Evolutionary conservation across 2,888 invertebrate genomes (phyloP).

Genomic region (Dynastes hyllus): DNA sequence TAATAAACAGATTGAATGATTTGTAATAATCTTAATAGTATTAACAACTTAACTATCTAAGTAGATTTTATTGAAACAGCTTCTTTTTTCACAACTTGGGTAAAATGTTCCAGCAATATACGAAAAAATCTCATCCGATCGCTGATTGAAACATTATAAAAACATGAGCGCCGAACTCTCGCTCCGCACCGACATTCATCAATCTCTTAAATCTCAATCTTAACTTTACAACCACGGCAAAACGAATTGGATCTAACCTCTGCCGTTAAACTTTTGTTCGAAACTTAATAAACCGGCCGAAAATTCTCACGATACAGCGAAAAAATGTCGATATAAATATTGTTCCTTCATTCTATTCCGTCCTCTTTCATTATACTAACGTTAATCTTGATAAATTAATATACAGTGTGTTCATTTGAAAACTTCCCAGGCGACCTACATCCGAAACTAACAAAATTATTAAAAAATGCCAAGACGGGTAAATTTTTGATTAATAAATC

Average conservation of each 20-base stretch:
- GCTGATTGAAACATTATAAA: slow-evolving; percentile 63
- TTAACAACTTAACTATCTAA: no score
- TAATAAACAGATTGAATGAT: no score
- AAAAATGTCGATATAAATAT: background rate
- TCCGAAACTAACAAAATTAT: no score
- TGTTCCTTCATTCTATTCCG: background rate
- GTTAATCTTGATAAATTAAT: background rate
- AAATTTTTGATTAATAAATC: no score
- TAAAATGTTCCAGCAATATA: background rate
- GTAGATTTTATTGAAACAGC: no score
- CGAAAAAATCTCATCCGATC: slow-evolving; percentile 58
- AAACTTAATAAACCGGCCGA: slow-evolving; percentile 28
- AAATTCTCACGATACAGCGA: background rate
- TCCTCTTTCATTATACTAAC: background rate
- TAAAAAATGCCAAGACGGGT: no score
- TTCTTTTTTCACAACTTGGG: no score
- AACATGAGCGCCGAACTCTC: slow-evolving; percentile 57
- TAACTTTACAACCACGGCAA: slow-evolving; percentile 43
- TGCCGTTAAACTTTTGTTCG: slow-evolving; percentile 22
- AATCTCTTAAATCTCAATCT: slow-evolving; percentile 47
- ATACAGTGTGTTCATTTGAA: no score
- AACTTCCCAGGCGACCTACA: no score
- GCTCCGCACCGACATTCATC: slow-evolving; percentile 34
- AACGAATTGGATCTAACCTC: slow-evolving; percentile 40
- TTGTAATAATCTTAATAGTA: no score